Base-by-base conservation (phyloP, 64 coral and sea anemone species). In the Cladopsammia gracilis region DNA sequence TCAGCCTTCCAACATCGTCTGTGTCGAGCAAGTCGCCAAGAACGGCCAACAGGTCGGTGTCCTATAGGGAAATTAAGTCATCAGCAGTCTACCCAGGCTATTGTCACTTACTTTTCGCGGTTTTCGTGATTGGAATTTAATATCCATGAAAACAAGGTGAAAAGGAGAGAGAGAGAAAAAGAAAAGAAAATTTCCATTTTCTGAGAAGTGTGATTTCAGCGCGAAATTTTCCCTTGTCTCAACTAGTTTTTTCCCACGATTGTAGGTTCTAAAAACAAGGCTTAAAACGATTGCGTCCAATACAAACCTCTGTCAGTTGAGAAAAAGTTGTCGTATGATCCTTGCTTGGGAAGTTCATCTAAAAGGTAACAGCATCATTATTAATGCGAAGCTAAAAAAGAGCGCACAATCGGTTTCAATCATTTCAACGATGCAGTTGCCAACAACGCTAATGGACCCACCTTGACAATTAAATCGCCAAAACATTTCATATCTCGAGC, bases 331-430 rank as follows among this genome's bases (percentile, higher is more conserved):
- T 62, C 45, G 44, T 68, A 16, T 8, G 16, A 68, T 67, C 62
- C 46, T 23, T 84, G 44, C 67, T 68, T 64, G 62, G 43, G 11
- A 84, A 66, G n/a, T 84, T 68, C 62, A 84, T 68, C 80, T 84
- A 6, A 18, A 75, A 75, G 45, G 12, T 12, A 75, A 75, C 46
- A 13, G 34, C 1, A 73, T 11, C 4, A 60, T 3, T 8, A 7
- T 59, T 34, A 5, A 50, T 2, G 12, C 34, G 34, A 57, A 23
- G 4, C 65, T 23, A 10, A 25, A 70, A 6, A 70, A 25, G 10
- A 42, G 10, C 67, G 9, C 8, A 23, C 3, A 10, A 70, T 24
- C 24, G 24, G 7, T 10, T 57, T 10, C 34, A 34, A 34, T 34
- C 34, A 34, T 34, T 34, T 34, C 34, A 34, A 34, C 34, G 34